Conservation (phyloP, 2,113 vertebrate species). For the Eudorcas thomsonii region DNA sequence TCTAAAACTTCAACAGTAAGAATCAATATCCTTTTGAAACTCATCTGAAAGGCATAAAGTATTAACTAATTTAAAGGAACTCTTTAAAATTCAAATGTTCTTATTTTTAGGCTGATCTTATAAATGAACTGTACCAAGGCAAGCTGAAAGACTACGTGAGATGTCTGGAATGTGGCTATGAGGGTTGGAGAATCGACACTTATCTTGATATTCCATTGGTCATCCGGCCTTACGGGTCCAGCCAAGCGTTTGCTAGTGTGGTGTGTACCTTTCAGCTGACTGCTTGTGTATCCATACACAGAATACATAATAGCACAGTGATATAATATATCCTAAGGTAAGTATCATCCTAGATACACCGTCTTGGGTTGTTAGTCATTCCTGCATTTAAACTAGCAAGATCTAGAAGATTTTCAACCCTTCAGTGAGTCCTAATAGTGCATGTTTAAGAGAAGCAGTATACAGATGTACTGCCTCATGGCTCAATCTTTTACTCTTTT, state of each 20-base stretch:
- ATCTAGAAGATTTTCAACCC: constrained; percentile 81
- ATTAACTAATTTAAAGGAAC: background rate
- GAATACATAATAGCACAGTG: constrained; percentile 81
- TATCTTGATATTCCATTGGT: constrained; percentile 99
- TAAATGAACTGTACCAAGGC: constrained; percentile 98
- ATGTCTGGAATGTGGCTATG: constrained; percentile 97
- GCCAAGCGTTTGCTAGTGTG: constrained; percentile 97
- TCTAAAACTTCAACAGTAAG: constrained; percentile 8
- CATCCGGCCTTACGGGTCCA: constrained; percentile 97
- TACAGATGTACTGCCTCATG: constrained; percentile 68
- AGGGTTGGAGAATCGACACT: constrained; percentile 98
- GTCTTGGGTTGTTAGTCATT: constrained; percentile 85
- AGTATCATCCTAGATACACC: constrained; percentile 85
- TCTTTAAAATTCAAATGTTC: constrained; percentile 20
- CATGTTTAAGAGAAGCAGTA: constrained; percentile 76
- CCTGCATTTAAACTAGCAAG: constrained; percentile 82
- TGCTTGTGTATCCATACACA: constrained; percentile 82
- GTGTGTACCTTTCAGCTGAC: constrained; percentile 87
- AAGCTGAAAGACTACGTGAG: constrained; percentile 99
- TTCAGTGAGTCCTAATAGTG: constrained; percentile 85
- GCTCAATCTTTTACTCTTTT: constrained; percentile 70
- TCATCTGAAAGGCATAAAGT: background rate
- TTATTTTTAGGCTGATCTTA: constrained; percentile 93
- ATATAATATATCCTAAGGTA: constrained; percentile 80
- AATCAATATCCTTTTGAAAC: background rate